Percentiles rank a stretch among this genome's conserved stretches.
Conservation (phyloP, 1,140 invertebrate genomes). For the Solenopsis invicta region DNA sequence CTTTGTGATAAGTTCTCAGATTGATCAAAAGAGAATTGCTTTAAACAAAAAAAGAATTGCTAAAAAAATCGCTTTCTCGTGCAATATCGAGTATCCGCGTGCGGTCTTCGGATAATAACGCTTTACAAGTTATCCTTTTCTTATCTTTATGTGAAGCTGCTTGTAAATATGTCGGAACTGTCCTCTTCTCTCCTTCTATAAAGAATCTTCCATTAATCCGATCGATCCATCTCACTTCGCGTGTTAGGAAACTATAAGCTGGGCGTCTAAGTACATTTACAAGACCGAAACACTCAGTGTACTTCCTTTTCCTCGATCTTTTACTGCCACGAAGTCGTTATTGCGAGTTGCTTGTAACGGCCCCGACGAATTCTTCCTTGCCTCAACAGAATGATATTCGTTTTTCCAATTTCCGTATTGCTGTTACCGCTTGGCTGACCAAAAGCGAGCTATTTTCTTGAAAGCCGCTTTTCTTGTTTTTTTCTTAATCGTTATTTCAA, state of each 20-base stretch:
- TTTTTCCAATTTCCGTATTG: conserved; percentile 38
- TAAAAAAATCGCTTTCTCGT: background rate
- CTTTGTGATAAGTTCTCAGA: conserved; percentile 2
- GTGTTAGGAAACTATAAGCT: conserved; percentile 56
- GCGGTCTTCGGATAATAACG: background rate
- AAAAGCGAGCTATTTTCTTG: conserved; percentile 26
- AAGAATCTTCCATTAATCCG: conserved; percentile 49
- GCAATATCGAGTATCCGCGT: background rate
- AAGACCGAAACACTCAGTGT: conserved; percentile 45
- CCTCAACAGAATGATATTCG: conserved; percentile 31
- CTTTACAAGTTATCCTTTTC: background rate
- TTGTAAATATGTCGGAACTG: conserved; percentile 22
- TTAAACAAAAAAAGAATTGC: background rate
- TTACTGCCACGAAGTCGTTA: conserved; percentile 39
- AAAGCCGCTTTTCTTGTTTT: conserved; percentile 13
- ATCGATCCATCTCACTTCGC: conserved; percentile 48
- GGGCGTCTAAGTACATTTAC: conserved; percentile 31
- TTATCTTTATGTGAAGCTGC: background rate
- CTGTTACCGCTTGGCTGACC: conserved; percentile 26
- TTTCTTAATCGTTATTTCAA: background rate
- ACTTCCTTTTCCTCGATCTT: conserved; percentile 45
- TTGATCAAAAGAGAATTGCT: background rate
- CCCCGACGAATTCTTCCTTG: conserved; percentile 25
- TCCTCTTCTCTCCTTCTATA: background rate
- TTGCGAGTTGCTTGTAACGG: conserved; percentile 44